Percentiles rank a stretch among this genome's conserved stretches.
Evolutionary conservation across 2,113 vertebrate genomes (phyloP).

Genomic region (Alaudala cheleensis): DNA sequence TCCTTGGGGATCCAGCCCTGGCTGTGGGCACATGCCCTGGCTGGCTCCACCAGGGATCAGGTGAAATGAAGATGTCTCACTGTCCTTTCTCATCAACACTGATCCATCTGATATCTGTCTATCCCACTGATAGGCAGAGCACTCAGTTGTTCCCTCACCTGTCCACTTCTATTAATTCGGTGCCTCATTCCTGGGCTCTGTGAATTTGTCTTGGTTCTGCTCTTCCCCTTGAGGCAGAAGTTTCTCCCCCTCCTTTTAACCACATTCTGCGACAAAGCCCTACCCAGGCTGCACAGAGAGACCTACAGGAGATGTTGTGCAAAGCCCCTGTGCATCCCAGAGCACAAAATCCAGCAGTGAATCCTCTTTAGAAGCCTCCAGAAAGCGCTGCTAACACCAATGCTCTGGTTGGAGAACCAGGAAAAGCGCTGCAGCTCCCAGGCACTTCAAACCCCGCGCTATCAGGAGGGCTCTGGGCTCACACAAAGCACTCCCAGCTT

Average conservation of each 20-base stretch:
- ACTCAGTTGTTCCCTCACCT: not conserved
- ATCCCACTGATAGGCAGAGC: not conserved
- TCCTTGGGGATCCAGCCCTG: constrained; percentile 50
- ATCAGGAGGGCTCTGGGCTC: not conserved
- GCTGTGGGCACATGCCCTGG: not conserved
- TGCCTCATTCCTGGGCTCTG: constrained; percentile 14
- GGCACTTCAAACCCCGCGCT: not conserved
- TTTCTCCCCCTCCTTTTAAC: not conserved
- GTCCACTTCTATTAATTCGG: constrained; percentile 58
- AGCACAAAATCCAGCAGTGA: not conserved
- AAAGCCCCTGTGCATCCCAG: not conserved
- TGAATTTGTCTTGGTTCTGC: constrained; percentile 22
- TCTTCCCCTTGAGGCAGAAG: constrained; percentile 1
- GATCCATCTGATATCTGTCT: not conserved
- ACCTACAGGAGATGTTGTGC: not conserved
- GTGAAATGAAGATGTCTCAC: not conserved
- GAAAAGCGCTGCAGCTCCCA: not conserved
- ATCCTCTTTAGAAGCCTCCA: not conserved
- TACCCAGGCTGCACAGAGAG: not conserved
- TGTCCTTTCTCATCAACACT: not conserved
- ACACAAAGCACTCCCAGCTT: not conserved
- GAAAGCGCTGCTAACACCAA: not conserved
- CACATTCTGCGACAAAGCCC: not conserved
- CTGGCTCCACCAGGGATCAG: constrained; percentile 11
- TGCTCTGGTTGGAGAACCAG: not conserved